phyloP scores from a whole-genome alignment of 30 jellyfish, hydroid and myxozoan species.

The Turritopsis rubra region DNA sequence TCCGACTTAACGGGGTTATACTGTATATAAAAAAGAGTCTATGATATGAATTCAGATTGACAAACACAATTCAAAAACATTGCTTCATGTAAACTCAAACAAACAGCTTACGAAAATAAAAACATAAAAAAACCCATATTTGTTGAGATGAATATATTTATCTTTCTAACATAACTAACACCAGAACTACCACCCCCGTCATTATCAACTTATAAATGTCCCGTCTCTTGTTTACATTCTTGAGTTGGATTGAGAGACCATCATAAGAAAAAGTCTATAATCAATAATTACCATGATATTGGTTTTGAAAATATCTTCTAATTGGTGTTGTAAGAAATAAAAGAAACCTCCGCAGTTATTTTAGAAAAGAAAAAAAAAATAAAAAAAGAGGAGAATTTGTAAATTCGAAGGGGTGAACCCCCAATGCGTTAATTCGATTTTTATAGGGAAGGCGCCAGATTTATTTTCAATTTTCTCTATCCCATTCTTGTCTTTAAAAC shows the following conservation, averaged over 20 bases:
- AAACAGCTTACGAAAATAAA: not conserved
- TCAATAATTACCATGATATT: not conserved
- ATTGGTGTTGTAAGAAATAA: not conserved
- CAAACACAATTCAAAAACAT: not conserved
- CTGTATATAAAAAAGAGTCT: too few relatives aligned
- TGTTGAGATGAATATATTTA: too few relatives aligned
- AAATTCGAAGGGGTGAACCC: not conserved
- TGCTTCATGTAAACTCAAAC: not conserved
- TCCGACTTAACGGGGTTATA: too few relatives aligned
- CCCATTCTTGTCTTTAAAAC: not conserved
- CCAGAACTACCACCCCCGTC: too few relatives aligned
- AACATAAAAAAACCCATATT: not conserved
- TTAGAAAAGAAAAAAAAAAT: not conserved
- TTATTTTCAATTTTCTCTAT: not conserved
- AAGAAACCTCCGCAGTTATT: not conserved
- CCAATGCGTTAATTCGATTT: not conserved
- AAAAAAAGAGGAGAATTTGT: not conserved
- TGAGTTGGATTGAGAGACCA: not conserved
- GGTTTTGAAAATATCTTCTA: not conserved
- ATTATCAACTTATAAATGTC: not conserved
- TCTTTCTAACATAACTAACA: too few relatives aligned
- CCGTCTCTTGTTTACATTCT: not conserved
- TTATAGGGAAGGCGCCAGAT: not conserved
- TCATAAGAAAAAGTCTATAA: not conserved
- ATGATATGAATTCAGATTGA: too few relatives aligned